Evolutionary conservation across 2,888 invertebrate species (phyloP).

Genomic region (Operophtera brumata): DNA sequence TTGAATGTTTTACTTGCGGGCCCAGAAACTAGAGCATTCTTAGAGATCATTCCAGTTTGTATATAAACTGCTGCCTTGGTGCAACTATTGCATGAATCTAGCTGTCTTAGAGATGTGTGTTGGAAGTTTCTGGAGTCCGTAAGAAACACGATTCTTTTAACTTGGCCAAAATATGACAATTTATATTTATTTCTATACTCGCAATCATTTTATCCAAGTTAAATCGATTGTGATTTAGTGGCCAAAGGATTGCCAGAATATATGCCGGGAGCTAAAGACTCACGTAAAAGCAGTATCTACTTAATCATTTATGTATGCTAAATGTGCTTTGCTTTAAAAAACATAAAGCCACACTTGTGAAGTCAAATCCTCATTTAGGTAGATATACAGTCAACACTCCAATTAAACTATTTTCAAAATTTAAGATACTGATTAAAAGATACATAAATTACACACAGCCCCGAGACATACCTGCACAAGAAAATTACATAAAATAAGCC

Average conservation of each 20-base stretch:
- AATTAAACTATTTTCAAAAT: background rate
- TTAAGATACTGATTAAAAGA: background rate
- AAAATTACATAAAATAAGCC: background rate
- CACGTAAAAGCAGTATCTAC: conserved; percentile 20
- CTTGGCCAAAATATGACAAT: conserved; percentile 37
- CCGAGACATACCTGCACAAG: background rate
- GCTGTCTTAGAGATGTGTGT: conserved; percentile 45
- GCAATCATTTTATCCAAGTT: conserved; percentile 41
- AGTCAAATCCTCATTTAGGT: conserved; percentile 5
- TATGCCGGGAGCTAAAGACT: conserved; percentile 38
- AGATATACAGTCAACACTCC: background rate
- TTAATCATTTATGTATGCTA: conserved; percentile 14
- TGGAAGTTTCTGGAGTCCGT: conserved; percentile 60
- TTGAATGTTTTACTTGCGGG: conserved; percentile 53
- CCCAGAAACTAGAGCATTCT: conserved; percentile 56
- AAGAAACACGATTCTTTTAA: conserved; percentile 54
- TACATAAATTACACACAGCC: background rate
- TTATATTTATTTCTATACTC: background rate
- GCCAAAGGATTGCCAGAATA: conserved; percentile 54
- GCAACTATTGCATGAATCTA: conserved; percentile 48
- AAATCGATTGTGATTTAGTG: conserved; percentile 51
- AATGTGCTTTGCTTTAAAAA: conserved; percentile 21
- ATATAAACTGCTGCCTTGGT: conserved; percentile 32
- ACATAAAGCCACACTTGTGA: conserved; percentile 7
- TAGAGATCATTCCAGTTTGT: conserved; percentile 29